Conservation (phyloP, 2,888 invertebrate species). For the Sesia bembeciformis region DNA sequence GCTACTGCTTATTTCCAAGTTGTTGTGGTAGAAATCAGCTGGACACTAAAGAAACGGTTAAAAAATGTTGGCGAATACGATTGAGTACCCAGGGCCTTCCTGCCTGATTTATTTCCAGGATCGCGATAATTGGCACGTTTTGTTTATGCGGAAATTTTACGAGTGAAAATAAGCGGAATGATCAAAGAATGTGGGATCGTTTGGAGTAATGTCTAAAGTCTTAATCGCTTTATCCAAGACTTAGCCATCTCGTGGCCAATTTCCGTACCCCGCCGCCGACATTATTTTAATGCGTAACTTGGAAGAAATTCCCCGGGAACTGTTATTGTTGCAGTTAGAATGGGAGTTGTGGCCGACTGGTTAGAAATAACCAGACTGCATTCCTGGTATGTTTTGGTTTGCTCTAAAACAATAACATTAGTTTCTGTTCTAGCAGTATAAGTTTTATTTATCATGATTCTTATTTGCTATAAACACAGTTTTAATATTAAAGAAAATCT, state of each 20-base stretch:
- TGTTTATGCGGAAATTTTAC: slow-evolving; percentile 6
- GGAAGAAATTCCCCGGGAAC: slow-evolving; percentile 39
- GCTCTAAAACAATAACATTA: slow-evolving; percentile 9
- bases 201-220: slow-evolving; percentile 38
- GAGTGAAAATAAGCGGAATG: slow-evolving; percentile 1
- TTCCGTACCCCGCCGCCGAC: slow-evolving; percentile 38
- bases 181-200: slow-evolving; percentile 13
- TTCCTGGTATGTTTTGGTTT: slow-evolving; percentile 28
- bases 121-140: not conserved
- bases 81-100: too few species aligned
- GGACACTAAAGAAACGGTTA: too few species aligned
- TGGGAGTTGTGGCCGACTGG: slow-evolving; percentile 47
- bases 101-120: too few species aligned
- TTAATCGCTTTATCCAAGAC: slow-evolving; percentile 49
- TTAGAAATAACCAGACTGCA: slow-evolving; percentile 41
- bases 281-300: slow-evolving; percentile 52
- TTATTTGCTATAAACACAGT: too few species aligned
- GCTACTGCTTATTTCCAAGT: too few species aligned
- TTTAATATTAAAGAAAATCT: too few species aligned
- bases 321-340: slow-evolving; percentile 45
- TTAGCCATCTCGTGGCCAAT: slow-evolving; percentile 54
- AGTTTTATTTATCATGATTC: too few species aligned
- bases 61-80: too few species aligned
- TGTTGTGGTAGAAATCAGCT: too few species aligned
- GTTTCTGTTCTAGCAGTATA: not conserved